phyloP scores from a whole-genome alignment of 30 jellyfish, hydroid and myxozoan species.

The Pelagia noctiluca region DNA sequence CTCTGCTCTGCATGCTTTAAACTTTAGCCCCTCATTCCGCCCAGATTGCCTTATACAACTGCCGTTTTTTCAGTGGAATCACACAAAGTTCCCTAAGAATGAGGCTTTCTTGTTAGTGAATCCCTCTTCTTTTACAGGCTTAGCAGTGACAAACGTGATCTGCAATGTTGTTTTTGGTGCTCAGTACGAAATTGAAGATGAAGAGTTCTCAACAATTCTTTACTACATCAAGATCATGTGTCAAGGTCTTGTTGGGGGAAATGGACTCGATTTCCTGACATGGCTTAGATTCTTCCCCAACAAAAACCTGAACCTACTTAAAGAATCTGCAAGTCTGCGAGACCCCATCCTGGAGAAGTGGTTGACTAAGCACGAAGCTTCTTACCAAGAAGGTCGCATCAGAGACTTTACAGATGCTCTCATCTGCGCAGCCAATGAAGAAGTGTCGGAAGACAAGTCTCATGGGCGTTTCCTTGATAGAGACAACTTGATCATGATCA shows the following conservation, averaged over 20 bases:
- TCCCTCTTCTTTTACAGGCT: slow-evolving; percentile 36
- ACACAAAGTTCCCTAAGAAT: background rate
- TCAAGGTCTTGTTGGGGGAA: slow-evolving; percentile 56
- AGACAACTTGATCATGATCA: slow-evolving; percentile 68
- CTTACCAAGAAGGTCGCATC: slow-evolving; percentile 64
- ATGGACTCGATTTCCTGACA: slow-evolving; percentile 41
- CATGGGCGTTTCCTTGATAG: slow-evolving; percentile 33
- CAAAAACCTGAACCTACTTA: slow-evolving; percentile 29
- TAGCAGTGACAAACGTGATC: slow-evolving; percentile 78
- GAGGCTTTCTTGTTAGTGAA: background rate
- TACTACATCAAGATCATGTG: slow-evolving; percentile 35
- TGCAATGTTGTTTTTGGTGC: slow-evolving; percentile 71
- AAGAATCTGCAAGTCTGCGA: slow-evolving; percentile 31
- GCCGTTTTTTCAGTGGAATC: background rate
- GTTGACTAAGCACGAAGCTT: slow-evolving; percentile 60
- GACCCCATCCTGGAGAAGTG: slow-evolving; percentile 65
- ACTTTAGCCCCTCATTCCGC: background rate
- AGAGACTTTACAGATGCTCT: slow-evolving; percentile 88
- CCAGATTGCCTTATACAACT: background rate
- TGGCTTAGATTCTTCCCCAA: slow-evolving; percentile 75
- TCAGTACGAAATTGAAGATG: slow-evolving; percentile 77
- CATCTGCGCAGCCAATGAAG: slow-evolving; percentile 42
- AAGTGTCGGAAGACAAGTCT: background rate
- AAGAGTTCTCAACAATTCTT: slow-evolving; percentile 70
- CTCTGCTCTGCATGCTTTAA: background rate